Conservation (phyloP, 2,113 vertebrate genomes). For the Chloroceryle aenea region DNA sequence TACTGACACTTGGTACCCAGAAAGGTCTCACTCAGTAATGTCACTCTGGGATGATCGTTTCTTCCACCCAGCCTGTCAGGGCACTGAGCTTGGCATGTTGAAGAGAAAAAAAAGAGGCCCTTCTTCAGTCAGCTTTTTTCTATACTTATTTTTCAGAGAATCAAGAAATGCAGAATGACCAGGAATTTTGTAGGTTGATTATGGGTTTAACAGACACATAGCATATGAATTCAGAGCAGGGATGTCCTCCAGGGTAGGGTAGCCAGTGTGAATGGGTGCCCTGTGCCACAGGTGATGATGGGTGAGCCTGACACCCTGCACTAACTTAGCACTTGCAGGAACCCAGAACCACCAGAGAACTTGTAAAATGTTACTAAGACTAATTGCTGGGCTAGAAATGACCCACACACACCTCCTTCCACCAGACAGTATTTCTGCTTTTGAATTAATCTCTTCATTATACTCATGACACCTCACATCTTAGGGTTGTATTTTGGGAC, state of each 20-base stretch:
- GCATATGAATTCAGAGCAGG: not conserved
- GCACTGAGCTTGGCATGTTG: not conserved
- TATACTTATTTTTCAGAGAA: not conserved
- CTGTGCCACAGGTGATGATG: too few species aligned
- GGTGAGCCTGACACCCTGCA: too few species aligned
- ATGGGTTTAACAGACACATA: not conserved
- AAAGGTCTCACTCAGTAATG: not conserved
- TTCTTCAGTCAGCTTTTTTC: not conserved
- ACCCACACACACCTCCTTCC: too few species aligned
- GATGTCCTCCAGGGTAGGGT: not conserved
- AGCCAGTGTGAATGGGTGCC: not conserved
- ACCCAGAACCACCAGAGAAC: fast-evolving
- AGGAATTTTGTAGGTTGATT: not conserved
- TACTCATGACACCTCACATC: fast-evolving
- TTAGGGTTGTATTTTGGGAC: not conserved
- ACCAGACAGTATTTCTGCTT: not conserved
- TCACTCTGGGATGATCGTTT: not conserved
- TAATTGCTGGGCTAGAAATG: not conserved
- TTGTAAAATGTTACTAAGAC: not conserved
- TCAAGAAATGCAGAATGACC: not conserved
- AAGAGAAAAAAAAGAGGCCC: not conserved
- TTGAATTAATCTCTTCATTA: not conserved
- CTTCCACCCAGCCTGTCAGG: not conserved
- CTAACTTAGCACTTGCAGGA: not conserved
- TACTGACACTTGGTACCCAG: fast-evolving